A percentile compares a stretch with the other conserved stretches of the same genome.
Evolutionary conservation across 1,140 invertebrate species (phyloP).

Genomic region (Habropoda laboriosa): DNA sequence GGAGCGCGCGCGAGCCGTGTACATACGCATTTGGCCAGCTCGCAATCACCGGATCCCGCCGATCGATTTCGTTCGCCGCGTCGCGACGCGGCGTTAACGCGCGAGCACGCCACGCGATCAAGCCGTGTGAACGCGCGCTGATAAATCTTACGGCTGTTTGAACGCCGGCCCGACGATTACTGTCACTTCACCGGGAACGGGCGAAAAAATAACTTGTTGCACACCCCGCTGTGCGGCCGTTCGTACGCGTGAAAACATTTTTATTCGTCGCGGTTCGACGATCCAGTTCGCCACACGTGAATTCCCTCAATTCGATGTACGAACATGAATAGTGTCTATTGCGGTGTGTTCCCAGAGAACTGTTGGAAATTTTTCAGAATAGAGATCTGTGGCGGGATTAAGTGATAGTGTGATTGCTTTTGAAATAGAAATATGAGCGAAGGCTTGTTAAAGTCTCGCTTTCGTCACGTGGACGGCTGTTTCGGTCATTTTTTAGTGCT

Average conservation of each 20-base stretch:
- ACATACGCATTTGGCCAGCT: constrained; percentile 19
- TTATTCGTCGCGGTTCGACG: neutral
- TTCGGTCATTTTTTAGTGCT: no score
- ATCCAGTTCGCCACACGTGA: neutral
- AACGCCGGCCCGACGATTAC: constrained; percentile 30
- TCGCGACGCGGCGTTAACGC: constrained; percentile 30
- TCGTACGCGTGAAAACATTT: constrained; percentile 35
- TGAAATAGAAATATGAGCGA: no score
- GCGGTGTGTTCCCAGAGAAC: no score
- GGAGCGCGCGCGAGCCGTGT: constrained; percentile 15
- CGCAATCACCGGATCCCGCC: constrained; percentile 51
- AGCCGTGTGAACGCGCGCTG: neutral
- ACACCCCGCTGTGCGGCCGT: neutral
- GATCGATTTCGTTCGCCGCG: constrained; percentile 59
- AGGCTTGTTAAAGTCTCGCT: no score
- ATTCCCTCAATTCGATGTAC: no score
- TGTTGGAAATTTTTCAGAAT: no score
- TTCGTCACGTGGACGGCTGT: no score
- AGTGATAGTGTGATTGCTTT: no score
- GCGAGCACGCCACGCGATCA: constrained; percentile 8
- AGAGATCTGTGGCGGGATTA: no score
- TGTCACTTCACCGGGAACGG: constrained; percentile 21
- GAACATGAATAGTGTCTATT: no score
- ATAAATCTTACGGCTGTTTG: constrained; percentile 58
- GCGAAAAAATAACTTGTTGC: constrained; percentile 62